Evolutionary conservation across 2,888 invertebrate genomes (phyloP), one percentile per base, ranked within the genome.

Genomic region (Pterostichus madidus): DNA sequence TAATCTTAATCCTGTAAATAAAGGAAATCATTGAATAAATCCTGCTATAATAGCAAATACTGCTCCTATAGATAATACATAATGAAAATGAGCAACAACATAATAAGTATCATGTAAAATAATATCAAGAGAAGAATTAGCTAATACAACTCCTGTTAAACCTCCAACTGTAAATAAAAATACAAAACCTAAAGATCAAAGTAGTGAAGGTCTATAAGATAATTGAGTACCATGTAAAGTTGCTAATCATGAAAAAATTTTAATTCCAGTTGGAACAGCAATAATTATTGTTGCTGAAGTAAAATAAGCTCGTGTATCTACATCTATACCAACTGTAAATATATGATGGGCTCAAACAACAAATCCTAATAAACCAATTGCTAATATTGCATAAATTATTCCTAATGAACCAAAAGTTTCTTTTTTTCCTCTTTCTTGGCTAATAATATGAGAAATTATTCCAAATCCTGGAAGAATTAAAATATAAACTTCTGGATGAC

Each of bases 401-500:
- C n/a, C n/a, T n/a, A n/a, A 85, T 0, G 90, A 87, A 0, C 95
- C 94, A 90, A 96, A 96, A 2, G 94, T 92, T 93, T 94, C 93
- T 86, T 94, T 94, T 93, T 95, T 95, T 6, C 93, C 93, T 88
- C 93, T 93, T 93, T 95, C 93, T 92, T 93, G 93, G 0, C 92
- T 92, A 90, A 96, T 93, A 91, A 95, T 94, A 88, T 96, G 95
- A 0, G 95, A 95, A 89, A 96, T 94, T 91, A 96, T 93, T 0
- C 96, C 95, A 92, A 96, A 96, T 89, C 94, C 95, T 0, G 95
- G 95, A 86, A 96, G 88, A 94, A 96, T 96, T 91, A 96, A 90
- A 94, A 96, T 95, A 90, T 96, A 96, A 84, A 96, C 95, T 93
- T 96, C 96, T 8, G 96, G 96, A 81, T 96, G 96, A 0, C 96